Conservation (phyloP, 2,113 vertebrate genomes). For the Catharus fuscescens region DNA sequence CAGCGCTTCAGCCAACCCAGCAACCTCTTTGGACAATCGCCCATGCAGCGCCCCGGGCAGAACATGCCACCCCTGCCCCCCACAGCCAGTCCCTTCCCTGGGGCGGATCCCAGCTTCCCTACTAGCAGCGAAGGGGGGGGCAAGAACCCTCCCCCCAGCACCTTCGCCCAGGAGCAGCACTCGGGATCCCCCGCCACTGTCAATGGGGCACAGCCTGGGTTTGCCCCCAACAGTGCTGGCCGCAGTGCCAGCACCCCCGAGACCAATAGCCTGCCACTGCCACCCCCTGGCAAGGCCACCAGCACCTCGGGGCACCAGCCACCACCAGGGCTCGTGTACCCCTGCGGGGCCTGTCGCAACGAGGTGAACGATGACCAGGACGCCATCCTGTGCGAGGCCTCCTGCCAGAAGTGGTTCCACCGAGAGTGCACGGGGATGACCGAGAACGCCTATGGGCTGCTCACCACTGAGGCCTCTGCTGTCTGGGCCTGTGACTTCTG, state of each 20-base stretch:
- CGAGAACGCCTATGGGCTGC: constrained; percentile 92
- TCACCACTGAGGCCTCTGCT: constrained; percentile 92
- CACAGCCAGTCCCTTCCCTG: constrained; percentile 80
- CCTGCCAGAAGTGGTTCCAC: constrained; percentile 98
- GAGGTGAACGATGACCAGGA: constrained; percentile 98
- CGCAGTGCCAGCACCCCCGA: constrained; percentile 80
- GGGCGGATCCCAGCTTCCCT: constrained; percentile 74
- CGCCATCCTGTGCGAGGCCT: constrained; percentile 95
- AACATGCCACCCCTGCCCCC: constrained; percentile 82
- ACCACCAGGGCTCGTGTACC: constrained; percentile 84
- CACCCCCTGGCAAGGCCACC: background rate
- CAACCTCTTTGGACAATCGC: constrained; percentile 88
- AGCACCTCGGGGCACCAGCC: constrained; percentile 72
- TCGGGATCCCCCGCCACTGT: constrained; percentile 71
- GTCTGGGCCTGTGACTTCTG: constrained; percentile 99
- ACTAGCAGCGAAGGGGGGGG: constrained; percentile 69
- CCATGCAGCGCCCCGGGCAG: constrained; percentile 82
- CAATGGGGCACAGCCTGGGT: constrained; percentile 75
- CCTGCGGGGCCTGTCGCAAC: constrained; percentile 90
- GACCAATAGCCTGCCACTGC: constrained; percentile 57
- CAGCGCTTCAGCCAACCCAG: constrained; percentile 83
- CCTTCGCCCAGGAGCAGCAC: constrained; percentile 74
- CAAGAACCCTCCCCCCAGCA: constrained; percentile 63
- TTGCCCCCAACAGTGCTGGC: constrained; percentile 20
- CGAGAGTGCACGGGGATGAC: constrained; percentile 97